These are phyloP conservation scores for Chitala chitala DNA, from an alignment of 2,113 vertebrate species.

Conservation along the genomic window DNA sequence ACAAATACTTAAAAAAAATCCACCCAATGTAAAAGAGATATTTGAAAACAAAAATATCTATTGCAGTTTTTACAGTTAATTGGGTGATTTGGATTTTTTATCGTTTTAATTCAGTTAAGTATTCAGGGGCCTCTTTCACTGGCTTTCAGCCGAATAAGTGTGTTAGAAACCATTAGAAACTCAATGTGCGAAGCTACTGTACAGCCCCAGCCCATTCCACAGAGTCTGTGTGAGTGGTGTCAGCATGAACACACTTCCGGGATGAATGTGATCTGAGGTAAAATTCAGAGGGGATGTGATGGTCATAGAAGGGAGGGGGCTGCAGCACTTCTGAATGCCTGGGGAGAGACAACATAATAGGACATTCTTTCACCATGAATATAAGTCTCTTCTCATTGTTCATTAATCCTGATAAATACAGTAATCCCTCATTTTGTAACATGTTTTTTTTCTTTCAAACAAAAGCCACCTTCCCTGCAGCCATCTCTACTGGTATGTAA, in stretches of 20 bases:
- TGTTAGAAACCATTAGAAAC: neutral
- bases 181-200: neutral
- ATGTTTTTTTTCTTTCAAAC: slow-evolving; percentile 14
- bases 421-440: slow-evolving; percentile 17
- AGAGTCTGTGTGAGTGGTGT: neutral
- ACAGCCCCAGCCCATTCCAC: neutral
- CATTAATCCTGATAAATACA: slow-evolving; percentile 7
- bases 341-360: slow-evolving; percentile 13
- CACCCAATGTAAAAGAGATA: too few species aligned
- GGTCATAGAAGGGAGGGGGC: neutral
- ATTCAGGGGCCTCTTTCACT: neutral
- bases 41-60: too few species aligned
- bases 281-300: neutral
- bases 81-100: too few species aligned
- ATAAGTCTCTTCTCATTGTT: slow-evolving; percentile 25
- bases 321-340: neutral
- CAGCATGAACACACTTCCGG: slow-evolving; percentile 9
- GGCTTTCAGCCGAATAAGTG: neutral
- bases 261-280: slow-evolving; percentile 10
- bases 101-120: too few species aligned
- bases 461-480: slow-evolving; percentile 12
- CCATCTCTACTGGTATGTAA: slow-evolving; percentile 10
- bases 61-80: too few species aligned
- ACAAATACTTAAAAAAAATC: too few species aligned
- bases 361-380: neutral